Evolutionary conservation across 1,140 invertebrate species (phyloP).

Genomic region (Pomacea maculata): DNA sequence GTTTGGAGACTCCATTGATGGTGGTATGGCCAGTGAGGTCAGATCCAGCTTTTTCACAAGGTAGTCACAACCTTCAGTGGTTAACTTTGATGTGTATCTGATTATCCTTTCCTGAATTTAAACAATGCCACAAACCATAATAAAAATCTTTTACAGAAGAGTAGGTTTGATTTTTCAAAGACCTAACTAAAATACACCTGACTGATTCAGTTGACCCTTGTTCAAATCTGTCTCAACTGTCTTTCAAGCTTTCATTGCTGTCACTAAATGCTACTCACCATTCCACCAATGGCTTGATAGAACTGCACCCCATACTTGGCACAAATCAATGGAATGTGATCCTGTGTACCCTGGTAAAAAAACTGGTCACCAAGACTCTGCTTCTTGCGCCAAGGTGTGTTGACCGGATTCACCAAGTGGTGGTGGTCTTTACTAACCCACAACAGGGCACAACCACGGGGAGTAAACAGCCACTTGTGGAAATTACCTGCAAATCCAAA

Average conservation of each 20-base stretch:
- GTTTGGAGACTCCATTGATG: constrained; percentile 32
- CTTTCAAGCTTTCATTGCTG: too few relatives aligned
- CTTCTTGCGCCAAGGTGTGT: constrained; percentile 33
- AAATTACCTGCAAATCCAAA: constrained; percentile 46
- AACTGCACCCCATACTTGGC: constrained; percentile 40
- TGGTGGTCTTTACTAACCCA: constrained; percentile 42
- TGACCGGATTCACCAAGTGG: constrained; percentile 34
- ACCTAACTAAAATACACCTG: too few relatives aligned
- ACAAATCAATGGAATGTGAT: constrained; percentile 42
- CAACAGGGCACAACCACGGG: constrained; percentile 45
- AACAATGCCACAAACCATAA: background rate
- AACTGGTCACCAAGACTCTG: constrained; percentile 38
- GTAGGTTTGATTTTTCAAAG: too few relatives aligned
- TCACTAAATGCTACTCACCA: constrained; percentile 17
- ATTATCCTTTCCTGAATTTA: constrained; percentile 28
- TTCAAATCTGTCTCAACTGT: too few relatives aligned
- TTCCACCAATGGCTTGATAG: constrained; percentile 46
- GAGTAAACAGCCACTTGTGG: constrained; percentile 55
- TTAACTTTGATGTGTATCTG: constrained; percentile 29
- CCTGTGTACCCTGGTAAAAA: constrained; percentile 46
- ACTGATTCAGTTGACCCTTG: too few relatives aligned
- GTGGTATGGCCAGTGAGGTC: constrained; percentile 22
- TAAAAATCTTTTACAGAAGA: too few relatives aligned
- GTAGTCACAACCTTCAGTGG: constrained; percentile 17
- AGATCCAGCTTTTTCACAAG: constrained; percentile 25